phyloP scores from a whole-genome alignment of 2,113 vertebrate genomes.

The Asarcornis scutulata region DNA sequence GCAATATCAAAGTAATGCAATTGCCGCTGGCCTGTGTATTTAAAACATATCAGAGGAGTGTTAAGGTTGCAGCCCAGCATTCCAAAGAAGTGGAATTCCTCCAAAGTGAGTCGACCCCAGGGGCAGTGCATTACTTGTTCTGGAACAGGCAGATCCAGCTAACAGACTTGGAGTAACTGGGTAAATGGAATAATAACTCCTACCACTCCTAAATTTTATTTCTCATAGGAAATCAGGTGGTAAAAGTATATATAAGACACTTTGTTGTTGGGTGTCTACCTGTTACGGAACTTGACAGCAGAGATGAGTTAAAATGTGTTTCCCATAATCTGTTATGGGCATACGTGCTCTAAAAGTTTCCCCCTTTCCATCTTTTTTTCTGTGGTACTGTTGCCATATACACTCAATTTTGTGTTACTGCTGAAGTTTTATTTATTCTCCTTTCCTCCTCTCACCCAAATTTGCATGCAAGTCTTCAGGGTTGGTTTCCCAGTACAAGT shows the following conservation, averaged over 20 bases:
- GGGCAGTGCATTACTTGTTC: background rate
- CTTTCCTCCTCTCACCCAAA: background rate
- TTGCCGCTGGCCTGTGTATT: background rate
- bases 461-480: background rate
- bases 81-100: background rate
- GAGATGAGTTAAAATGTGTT: conserved; percentile 5
- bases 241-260: background rate
- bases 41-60: background rate
- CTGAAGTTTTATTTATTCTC: background rate
- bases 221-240: background rate
- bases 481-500: background rate
- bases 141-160: background rate
- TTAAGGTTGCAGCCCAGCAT: background rate
- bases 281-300: background rate
- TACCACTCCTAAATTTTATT: background rate
- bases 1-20: background rate
- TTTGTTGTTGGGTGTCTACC: background rate
- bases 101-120: background rate
- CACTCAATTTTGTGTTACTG: background rate
- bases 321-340: background rate
- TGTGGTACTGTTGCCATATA: background rate
- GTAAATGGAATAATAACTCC: background rate
- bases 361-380: background rate
- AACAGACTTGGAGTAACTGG: background rate
- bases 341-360: background rate